phyloP scores from a whole-genome alignment of 2,113 vertebrate genomes.

The Macaca mulatta region DNA sequence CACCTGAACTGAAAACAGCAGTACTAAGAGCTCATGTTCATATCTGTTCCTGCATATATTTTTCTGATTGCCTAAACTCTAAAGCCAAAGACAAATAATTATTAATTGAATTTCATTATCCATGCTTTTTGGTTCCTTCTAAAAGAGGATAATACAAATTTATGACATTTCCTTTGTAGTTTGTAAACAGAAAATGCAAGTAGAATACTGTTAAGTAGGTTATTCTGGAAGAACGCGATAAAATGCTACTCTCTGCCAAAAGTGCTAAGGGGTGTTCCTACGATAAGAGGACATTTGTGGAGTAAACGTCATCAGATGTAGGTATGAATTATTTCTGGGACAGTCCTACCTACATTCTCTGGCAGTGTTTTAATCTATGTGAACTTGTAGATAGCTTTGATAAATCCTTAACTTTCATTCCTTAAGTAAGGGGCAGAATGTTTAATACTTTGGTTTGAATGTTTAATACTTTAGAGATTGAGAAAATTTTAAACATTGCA shows the following conservation, averaged over 20 bases:
- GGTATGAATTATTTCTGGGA: not conserved
- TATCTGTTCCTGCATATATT: not conserved
- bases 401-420: not conserved
- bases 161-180: not conserved
- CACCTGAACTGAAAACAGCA: not conserved
- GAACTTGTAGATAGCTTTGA: not conserved
- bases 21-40: not conserved
- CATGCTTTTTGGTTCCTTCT: not conserved
- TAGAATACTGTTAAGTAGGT: not conserved
- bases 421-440: not conserved
- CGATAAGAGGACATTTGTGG: not conserved
- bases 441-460: conserved; percentile 5
- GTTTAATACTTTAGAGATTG: conserved; percentile 29
- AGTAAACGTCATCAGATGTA: not conserved
- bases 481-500: conserved; percentile 48
- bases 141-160: not conserved
- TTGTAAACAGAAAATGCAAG: not conserved
- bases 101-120: not conserved
- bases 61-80: not conserved
- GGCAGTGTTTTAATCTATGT: not conserved
- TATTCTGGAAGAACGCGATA: not conserved
- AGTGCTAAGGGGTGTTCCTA: not conserved
- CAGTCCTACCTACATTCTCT: not conserved
- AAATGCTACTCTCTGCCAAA: not conserved
- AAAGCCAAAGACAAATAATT: not conserved